Percentiles rank a stretch among this genome's conserved stretches.
phyloP scores from a whole-genome alignment of 1,140 invertebrate species.

The Harpegnathos saltator region DNA sequence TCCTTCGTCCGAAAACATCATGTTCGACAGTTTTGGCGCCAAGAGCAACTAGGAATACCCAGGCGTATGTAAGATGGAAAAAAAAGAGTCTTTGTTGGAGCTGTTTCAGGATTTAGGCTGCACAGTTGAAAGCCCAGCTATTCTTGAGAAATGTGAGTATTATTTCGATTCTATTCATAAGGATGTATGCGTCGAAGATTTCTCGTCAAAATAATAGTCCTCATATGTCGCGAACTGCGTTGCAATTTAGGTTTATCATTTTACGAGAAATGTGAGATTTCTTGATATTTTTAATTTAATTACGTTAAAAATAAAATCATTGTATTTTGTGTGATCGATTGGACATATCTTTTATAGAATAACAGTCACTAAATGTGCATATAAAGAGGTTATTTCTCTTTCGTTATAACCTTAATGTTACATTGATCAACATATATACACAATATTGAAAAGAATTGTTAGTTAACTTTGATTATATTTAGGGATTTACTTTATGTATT shows the following conservation, averaged over 20 bases:
- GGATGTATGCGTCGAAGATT: not conserved
- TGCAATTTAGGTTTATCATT: not conserved
- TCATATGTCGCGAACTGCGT: no score
- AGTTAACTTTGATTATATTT: not conserved
- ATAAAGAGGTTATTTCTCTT: not conserved
- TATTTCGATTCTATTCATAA: not conserved
- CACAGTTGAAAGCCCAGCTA: constrained; percentile 66
- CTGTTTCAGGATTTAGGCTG: constrained; percentile 76
- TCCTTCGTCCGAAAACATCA: not conserved
- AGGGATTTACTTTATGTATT: not conserved
- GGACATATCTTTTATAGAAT: not conserved
- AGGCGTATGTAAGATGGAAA: constrained; percentile 74
- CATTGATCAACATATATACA: not conserved
- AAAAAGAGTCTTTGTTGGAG: constrained; percentile 70
- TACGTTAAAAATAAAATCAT: not conserved
- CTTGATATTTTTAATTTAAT: not conserved
- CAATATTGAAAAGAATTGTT: not conserved
- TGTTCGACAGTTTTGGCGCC: constrained; percentile 72
- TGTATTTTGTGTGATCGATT: not conserved
- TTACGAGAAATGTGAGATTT: not conserved
- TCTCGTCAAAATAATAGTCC: not conserved
- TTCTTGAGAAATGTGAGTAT: constrained; percentile 81
- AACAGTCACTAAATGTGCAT: not conserved
- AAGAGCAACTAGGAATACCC: constrained; percentile 54
- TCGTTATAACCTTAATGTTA: constrained; percentile 41